Percentiles rank a stretch among this genome's conserved stretches.
Conservation (phyloP, 1,140 invertebrate species). For the Megathymus violae region DNA sequence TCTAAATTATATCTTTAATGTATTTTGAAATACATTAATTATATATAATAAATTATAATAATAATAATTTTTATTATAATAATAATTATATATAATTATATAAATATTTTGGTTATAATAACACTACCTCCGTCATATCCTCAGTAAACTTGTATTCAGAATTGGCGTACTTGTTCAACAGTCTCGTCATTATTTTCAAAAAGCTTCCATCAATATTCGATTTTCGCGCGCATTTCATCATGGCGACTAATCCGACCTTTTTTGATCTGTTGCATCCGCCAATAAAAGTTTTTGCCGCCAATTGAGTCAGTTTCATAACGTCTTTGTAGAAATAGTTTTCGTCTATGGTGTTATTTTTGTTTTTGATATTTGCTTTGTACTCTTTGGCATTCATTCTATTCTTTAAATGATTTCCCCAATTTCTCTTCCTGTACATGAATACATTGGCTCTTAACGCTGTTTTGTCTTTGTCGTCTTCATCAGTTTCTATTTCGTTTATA, state of each 20-base stretch:
- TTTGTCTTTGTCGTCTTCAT: slow-evolving; percentile 1
- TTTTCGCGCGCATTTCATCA: slow-evolving; percentile 37
- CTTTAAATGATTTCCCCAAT: neutral
- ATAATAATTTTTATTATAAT: no score
- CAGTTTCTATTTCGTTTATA: slow-evolving; percentile 8
- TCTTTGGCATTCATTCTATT: neutral
- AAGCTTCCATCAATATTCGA: slow-evolving; percentile 43
- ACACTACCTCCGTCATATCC: slow-evolving; percentile 54
- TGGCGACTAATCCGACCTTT: neutral
- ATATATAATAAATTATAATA: no score
- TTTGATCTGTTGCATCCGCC: neutral
- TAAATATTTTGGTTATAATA: no score
- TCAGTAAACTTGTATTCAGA: slow-evolving; percentile 48
- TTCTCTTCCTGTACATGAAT: neutral
- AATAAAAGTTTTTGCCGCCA: neutral
- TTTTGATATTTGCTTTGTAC: neutral
- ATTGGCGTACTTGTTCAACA: slow-evolving; percentile 54
- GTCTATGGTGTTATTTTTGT: slow-evolving; percentile 6
- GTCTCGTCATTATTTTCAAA: slow-evolving; percentile 48
- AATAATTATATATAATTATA: no score
- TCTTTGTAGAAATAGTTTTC: slow-evolving; percentile 8
- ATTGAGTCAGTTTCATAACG: slow-evolving; percentile 8
- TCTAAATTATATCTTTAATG: no score
- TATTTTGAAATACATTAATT: no score
- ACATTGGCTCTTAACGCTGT: neutral